Base-by-base conservation (phyloP, 2,797 vertebrate genomes). In the Sphenopsis melanotis region DNA sequence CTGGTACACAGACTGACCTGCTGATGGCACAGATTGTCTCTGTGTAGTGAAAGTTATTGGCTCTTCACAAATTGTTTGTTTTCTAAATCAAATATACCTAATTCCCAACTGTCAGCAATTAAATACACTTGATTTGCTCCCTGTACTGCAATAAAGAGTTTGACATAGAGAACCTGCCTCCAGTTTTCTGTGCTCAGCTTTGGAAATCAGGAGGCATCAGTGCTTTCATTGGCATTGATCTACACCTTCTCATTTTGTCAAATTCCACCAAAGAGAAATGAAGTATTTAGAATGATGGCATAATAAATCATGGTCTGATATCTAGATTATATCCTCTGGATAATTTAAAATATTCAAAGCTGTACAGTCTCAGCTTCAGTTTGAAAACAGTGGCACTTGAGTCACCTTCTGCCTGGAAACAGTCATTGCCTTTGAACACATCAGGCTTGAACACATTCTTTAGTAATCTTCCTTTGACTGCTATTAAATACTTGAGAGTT, bases 401-500 rank as follows among this genome's bases (percentile, higher is more conserved):
- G 87, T 96, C 84, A 82, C 79, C 76, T 94, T 92, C 72, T 94
- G 83, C 91, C 44, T 92, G 65, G 87, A 80, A 82, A 66, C 32
- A 87, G 60, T 79, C 61, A 19, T 68, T 91, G 57, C 34, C 78
- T 95, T 94, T 93, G 68, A 89, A 86, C 50, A 70, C 63, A 44
- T 65, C 47, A 63, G 69, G n/a, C 39, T 88, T 77, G 72, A 71
- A 64, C 53, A 64, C 17, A 19, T 91, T 91, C 76, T 83, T 87
- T n/a, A 26, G 34, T 89, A 75, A 71, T 81, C 61, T 81, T 93
- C 49, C 64, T 71, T 89, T 65, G 65, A 61, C 71, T 87, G 78
- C 46, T 87, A 2, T 85, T 94, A 95, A 93, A 74, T 91, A 70
- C 88, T 74, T 66, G 55, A 57, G 91, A 87, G 57, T 94, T 91